Evolutionary conservation across 2,888 invertebrate genomes (phyloP).

Genomic region (Chrysina gloriosa): DNA sequence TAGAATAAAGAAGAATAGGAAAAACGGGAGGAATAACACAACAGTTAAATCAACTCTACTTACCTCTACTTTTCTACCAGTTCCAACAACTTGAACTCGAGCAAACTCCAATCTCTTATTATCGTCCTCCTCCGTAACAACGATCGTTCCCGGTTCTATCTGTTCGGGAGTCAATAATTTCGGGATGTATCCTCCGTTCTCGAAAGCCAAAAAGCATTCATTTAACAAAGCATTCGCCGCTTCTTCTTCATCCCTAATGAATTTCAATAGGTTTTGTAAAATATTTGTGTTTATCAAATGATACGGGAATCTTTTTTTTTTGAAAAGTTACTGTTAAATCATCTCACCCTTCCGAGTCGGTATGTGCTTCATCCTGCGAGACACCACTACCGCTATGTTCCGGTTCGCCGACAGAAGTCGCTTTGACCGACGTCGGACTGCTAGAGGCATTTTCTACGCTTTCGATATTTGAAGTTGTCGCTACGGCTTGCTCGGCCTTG

Average conservation of each 20-base stretch:
- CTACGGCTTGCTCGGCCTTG: constrained; percentile 85
- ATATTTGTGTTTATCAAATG: no score
- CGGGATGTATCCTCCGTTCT: constrained; percentile 88
- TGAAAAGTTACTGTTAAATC: not conserved
- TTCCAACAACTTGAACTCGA: constrained; percentile 74
- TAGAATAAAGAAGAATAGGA: no score
- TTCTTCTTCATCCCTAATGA: constrained; percentile 56
- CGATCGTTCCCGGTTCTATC: constrained; percentile 80
- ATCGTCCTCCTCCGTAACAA: constrained; percentile 83
- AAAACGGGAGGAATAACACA: not conserved
- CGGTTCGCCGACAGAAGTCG: constrained; percentile 54
- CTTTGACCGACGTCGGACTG: constrained; percentile 45
- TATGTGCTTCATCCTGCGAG: constrained; percentile 58
- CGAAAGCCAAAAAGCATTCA: constrained; percentile 77
- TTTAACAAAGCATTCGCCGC: constrained; percentile 68
- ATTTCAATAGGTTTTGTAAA: no score
- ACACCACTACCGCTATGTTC: constrained; percentile 53
- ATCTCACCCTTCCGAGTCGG: constrained; percentile 59
- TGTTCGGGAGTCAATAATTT: constrained; percentile 71
- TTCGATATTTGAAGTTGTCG: constrained; percentile 50
- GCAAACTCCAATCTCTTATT: constrained; percentile 78
- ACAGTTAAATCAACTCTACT: no score
- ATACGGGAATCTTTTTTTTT: not conserved
- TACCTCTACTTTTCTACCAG: constrained; percentile 70
- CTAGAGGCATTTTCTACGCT: constrained; percentile 66